Evolutionary conservation across 2,797 vertebrate species (phyloP).

Genomic region (Tadarida brasiliensis): DNA sequence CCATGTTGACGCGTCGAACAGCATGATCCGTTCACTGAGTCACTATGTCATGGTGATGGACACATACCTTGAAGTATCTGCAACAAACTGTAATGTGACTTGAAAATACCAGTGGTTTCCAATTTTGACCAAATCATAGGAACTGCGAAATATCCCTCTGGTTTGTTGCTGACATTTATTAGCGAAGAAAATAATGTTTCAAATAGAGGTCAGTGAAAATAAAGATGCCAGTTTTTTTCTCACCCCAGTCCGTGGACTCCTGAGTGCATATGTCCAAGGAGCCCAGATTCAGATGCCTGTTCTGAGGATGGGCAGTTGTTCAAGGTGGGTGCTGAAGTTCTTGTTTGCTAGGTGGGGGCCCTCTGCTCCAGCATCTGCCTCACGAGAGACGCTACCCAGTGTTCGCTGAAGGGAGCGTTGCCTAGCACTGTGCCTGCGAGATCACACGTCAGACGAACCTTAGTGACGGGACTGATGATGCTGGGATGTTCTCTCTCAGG

Average conservation of each 20-base stretch:
- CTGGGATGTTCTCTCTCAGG: not conserved
- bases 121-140: not conserved
- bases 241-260: not conserved
- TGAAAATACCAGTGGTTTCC: not conserved
- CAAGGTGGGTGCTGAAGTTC: not conserved
- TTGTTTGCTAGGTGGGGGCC: not conserved
- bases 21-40: not conserved
- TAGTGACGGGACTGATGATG: not conserved
- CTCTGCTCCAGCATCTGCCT: not conserved
- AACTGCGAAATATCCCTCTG: not conserved
- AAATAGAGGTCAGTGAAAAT: not conserved
- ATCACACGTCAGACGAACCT: not conserved
- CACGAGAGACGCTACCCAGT: not conserved
- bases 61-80: not conserved
- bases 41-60: not conserved
- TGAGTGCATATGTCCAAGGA: not conserved
- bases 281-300: not conserved
- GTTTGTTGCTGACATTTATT: not conserved
- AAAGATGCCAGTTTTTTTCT: not conserved
- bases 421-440: rapidly evolving
- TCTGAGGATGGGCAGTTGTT: not conserved
- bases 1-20: not conserved
- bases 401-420: not conserved
- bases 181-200: not conserved
- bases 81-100: not conserved